Evolutionary conservation across 2,113 vertebrate species (phyloP).

Genomic region (Neolamprologus cancellatus): DNA sequence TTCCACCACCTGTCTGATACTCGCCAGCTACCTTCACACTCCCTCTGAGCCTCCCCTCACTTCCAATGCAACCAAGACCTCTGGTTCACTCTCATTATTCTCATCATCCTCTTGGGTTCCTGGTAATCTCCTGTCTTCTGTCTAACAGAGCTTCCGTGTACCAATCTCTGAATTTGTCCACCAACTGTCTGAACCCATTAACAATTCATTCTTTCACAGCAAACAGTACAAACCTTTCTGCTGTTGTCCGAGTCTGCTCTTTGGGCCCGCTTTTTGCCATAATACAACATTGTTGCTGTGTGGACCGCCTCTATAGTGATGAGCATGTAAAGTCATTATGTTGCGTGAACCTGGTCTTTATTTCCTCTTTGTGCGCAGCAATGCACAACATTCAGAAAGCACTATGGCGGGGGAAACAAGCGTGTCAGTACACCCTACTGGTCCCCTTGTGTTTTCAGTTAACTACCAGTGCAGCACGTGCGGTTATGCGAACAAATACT

Average conservation of each 20-base stretch:
- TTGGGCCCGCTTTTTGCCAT: fast-evolving
- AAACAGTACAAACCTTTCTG: background rate
- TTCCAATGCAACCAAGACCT: fast-evolving
- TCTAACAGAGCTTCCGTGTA: background rate
- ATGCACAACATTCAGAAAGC: background rate
- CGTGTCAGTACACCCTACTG: background rate
- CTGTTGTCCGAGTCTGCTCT: fast-evolving
- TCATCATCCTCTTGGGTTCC: background rate
- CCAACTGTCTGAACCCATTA: background rate
- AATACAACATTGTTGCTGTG: background rate
- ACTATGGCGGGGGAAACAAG: background rate
- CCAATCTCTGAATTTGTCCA: background rate
- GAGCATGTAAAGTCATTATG: background rate
- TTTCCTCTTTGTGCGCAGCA: background rate
- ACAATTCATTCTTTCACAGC: background rate
- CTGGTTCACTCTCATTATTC: background rate
- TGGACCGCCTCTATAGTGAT: background rate
- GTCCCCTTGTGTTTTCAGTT: background rate
- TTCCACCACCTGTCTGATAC: background rate
- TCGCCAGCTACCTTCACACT: background rate
- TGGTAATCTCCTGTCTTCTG: background rate
- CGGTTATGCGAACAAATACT: background rate
- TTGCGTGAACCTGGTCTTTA: background rate
- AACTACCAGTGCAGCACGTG: background rate
- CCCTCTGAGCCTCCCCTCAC: background rate